phyloP scores from a whole-genome alignment of 2,113 vertebrate genomes.

The Cricetomys ansorgei region DNA sequence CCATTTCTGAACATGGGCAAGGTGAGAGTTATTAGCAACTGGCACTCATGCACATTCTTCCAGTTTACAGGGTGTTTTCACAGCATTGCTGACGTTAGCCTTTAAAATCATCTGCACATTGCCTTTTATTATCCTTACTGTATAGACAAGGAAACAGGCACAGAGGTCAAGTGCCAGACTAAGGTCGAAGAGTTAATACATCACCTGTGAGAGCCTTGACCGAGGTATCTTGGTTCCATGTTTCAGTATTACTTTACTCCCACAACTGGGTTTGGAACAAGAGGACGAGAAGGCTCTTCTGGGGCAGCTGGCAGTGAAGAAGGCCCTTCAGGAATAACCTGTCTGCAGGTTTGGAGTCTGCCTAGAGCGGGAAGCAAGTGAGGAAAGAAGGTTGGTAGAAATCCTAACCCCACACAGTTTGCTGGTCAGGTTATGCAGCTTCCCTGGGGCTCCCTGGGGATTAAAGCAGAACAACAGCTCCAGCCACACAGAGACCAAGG shows the following conservation, averaged over 20 bases:
- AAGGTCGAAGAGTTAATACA: constrained; percentile 37
- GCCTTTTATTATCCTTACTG: constrained; percentile 50
- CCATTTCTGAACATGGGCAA: neutral
- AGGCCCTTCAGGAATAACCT: constrained; percentile 55
- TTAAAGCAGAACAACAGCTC: neutral
- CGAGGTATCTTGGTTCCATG: neutral
- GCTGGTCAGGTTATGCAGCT: neutral
- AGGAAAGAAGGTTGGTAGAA: neutral
- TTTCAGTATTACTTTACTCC: neutral
- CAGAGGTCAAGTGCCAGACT: neutral
- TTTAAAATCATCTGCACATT: neutral
- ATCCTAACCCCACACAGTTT: neutral
- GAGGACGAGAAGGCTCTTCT: neutral
- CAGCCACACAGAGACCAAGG: neutral
- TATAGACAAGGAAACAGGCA: constrained; percentile 39
- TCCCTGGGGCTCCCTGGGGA: neutral
- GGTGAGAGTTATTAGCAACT: neutral
- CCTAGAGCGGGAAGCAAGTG: neutral
- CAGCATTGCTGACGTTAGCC: constrained; percentile 40
- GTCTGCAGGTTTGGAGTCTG: constrained; percentile 5
- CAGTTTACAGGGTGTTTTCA: neutral
- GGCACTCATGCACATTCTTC: neutral
- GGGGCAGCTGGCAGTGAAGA: neutral
- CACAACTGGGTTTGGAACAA: neutral
- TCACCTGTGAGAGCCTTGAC: neutral